phyloP scores from a whole-genome alignment of 2,113 vertebrate species.

The Gallinago media region DNA sequence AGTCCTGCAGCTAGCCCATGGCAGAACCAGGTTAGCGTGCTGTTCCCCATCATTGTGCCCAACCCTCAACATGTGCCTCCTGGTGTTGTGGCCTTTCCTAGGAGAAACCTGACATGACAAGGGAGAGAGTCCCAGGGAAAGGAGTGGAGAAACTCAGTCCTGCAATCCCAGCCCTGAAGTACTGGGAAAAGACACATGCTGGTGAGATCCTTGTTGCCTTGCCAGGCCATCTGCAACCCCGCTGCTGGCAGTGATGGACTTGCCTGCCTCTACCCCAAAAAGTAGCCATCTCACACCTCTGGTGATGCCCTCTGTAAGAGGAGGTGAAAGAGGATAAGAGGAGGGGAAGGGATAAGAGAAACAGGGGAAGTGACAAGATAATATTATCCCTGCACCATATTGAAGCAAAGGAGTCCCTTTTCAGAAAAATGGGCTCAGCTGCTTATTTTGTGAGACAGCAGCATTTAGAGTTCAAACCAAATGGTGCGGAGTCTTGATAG shows the following conservation, averaged over 20 bases:
- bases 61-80: neutral
- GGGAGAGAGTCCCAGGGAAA: neutral
- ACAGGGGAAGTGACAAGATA: neutral
- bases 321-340: neutral
- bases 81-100: neutral
- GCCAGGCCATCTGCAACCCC: neutral
- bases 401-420: neutral
- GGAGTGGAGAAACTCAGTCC: neutral
- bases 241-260: neutral
- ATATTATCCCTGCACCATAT: neutral
- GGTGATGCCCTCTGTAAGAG: neutral
- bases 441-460: neutral
- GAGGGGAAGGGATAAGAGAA: neutral
- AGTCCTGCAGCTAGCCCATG: neutral
- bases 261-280: neutral
- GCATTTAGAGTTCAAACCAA: neutral
- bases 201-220: neutral
- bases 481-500: neutral
- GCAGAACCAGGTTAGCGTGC: accelerated
- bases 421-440: neutral
- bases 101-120: neutral
- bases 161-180: neutral
- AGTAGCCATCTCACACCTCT: neutral
- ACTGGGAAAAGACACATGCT: neutral
- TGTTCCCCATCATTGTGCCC: accelerated